Evolutionary conservation across 2,113 vertebrate species (phyloP), one percentile per base, ranked within the genome.

Genomic region (Orthochromis indermauri): DNA sequence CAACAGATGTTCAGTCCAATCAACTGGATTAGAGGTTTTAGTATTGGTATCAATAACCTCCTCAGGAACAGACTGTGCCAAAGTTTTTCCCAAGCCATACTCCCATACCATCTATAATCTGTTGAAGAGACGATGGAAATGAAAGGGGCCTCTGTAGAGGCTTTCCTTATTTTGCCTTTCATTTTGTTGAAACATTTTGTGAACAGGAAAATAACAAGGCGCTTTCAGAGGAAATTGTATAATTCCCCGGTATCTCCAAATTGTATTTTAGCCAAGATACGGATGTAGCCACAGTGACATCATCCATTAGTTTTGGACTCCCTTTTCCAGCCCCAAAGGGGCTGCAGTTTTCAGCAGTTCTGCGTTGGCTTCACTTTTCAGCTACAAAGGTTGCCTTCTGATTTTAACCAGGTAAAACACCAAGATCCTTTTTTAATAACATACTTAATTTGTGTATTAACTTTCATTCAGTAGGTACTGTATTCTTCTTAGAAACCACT

Each of bases 1-100:
- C 24, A 89, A 85, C 89, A 94, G 85, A 90, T 93, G 92, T 94
- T 92, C 55, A 82, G 82, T 87, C 89, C 90, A 91, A 91, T 93
- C 92, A 90, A 61, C 42, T 91, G 90, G 76, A 92, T 91, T 93
- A 89, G 82, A 84, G 85, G 88, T 47, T 93, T 90, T 88, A 86
- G 86, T 61, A 90, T 82, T 76, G 9, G 76, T 92, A 87, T 93
- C 87, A 91, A 81, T 92, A 90, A 93, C 91, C 88, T 93, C 90
- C 85, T 94, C 80, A 83, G 61, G 59, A 89, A 86, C 61, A 91
- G 61, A 71, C 51, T n/a, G 57, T 81, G 88, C 86, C 66, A 84
- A 54, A 73, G 83, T 83, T 42, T 82, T 79, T 88, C 84, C 71
- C 66, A 31, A 82, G 76, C 59, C 68, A 88, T 81, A 84, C 82